Percentiles rank a stretch among this genome's conserved stretches.
These are phyloP conservation scores for Periophthalmus magnuspinnatus DNA, from an alignment of 2,797 vertebrate species.

Conservation along the genomic window DNA sequence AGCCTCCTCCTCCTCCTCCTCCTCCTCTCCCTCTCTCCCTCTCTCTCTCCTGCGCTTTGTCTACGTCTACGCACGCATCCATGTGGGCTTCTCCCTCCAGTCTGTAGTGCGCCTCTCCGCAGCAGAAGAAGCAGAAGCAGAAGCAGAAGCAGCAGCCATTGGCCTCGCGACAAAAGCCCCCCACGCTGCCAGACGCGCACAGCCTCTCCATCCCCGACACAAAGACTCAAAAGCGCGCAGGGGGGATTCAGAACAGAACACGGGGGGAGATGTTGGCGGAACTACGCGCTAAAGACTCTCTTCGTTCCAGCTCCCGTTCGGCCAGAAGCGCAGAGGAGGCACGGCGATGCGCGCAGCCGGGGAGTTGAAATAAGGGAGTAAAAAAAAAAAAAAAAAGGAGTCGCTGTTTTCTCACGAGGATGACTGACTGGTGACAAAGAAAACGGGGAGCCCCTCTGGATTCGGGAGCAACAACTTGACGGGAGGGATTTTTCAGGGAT, in stretches of 20 bases:
- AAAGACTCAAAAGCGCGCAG: slow-evolving; percentile 27
- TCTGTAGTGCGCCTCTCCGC: slow-evolving; percentile 25
- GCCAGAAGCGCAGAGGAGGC: slow-evolving; percentile 51
- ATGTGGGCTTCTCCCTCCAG: slow-evolving; percentile 34
- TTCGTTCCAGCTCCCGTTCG: slow-evolving; percentile 40
- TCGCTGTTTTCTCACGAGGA: slow-evolving; percentile 62
- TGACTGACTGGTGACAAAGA: slow-evolving; percentile 83
- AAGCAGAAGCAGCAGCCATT: slow-evolving; percentile 56
- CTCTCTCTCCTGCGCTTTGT: slow-evolving; percentile 47
- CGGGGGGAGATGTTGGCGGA: slow-evolving; percentile 73
- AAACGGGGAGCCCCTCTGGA: slow-evolving; percentile 73
- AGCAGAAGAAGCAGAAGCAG: slow-evolving; percentile 24
- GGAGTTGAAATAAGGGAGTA: slow-evolving; percentile 66
- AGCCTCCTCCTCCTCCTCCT: no score
- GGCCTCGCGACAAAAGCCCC: slow-evolving; percentile 66
- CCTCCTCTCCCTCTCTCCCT: no score
- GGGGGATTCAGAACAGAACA: slow-evolving; percentile 53
- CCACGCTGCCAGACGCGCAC: slow-evolving; percentile 14
- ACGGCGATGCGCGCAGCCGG: slow-evolving; percentile 54
- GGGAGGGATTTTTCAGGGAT: slow-evolving; percentile 64
- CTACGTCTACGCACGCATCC: slow-evolving; percentile 33
- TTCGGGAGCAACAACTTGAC: slow-evolving; percentile 71
- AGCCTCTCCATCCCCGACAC: slow-evolving; percentile 13
- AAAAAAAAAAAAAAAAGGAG: no score
- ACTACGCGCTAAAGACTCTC: slow-evolving; percentile 50